Percentiles rank a stretch among this genome's conserved stretches.
Conservation (phyloP, 2,113 vertebrate genomes). For the Dissostichus mawsoni region DNA sequence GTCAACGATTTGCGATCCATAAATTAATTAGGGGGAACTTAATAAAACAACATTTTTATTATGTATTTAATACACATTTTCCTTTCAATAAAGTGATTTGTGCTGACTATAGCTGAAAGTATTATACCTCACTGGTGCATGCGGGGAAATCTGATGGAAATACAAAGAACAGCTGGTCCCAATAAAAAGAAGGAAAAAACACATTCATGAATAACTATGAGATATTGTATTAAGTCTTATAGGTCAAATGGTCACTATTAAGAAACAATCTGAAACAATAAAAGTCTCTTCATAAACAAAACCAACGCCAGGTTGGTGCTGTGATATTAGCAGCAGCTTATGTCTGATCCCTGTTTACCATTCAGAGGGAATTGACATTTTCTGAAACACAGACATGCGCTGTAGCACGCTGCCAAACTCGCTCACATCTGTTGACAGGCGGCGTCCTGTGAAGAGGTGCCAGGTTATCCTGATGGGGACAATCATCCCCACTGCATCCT, state of each 20-base stretch:
- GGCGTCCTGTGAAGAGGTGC: conserved; percentile 56
- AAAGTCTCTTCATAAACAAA: conserved; percentile 5
- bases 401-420: conserved; percentile 32
- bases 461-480: conserved; percentile 55
- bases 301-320: conserved; percentile 11
- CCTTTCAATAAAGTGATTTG: not conserved
- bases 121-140: not conserved
- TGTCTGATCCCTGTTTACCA: conserved; percentile 29
- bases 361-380: conserved; percentile 40
- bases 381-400: conserved; percentile 45
- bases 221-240: not conserved
- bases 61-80: not conserved
- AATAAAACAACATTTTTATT: not conserved
- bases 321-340: not conserved
- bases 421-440: conserved; percentile 59
- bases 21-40: not conserved
- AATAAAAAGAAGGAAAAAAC: conserved; percentile 37
- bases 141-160: conserved; percentile 21
- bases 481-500: conserved; percentile 5
- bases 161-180: conserved; percentile 27
- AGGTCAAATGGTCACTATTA: not conserved
- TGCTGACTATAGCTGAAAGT: conserved; percentile 2
- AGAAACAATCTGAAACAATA: conserved; percentile 10
- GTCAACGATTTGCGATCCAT: not conserved
- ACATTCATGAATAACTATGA: conserved; percentile 1